These are phyloP conservation scores for Brachyptera risi DNA, from an alignment of 2,888 invertebrate genomes.

Conservation along the genomic window DNA sequence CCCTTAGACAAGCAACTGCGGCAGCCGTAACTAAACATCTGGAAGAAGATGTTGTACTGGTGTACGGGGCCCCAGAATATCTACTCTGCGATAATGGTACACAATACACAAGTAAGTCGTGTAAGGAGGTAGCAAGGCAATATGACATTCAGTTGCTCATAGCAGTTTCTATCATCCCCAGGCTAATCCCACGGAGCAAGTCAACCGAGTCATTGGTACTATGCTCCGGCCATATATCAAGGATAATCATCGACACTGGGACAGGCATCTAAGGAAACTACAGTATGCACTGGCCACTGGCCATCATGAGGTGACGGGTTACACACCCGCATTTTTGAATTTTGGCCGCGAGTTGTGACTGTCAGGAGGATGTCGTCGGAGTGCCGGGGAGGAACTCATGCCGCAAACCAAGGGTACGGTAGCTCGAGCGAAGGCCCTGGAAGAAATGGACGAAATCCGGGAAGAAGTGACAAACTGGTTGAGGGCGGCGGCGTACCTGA, in stretches of 20 bases:
- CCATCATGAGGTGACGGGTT: slow-evolving; percentile 11
- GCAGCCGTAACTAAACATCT: neutral
- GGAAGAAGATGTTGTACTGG: neutral
- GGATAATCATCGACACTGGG: slow-evolving; percentile 17
- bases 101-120: neutral
- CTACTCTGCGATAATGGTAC: slow-evolving; percentile 1
- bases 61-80: neutral
- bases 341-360: slow-evolving; percentile 5
- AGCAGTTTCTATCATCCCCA: slow-evolving; percentile 14
- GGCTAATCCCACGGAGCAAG: slow-evolving; percentile 18
- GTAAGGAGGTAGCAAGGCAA: neutral
- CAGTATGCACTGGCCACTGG: slow-evolving; percentile 9
- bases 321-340: slow-evolving; percentile 12
- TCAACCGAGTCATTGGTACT: slow-evolving; percentile 12
- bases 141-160: neutral
- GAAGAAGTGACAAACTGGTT: no score
- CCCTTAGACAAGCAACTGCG: neutral
- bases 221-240: no score
- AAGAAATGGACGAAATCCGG: no score
- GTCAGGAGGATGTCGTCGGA: neutral
- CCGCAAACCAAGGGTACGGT: no score
- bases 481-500: no score
- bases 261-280: neutral
- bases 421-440: no score
- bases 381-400: no score